phyloP scores from a whole-genome alignment of 2,113 vertebrate genomes.

The Equus przewalskii region DNA sequence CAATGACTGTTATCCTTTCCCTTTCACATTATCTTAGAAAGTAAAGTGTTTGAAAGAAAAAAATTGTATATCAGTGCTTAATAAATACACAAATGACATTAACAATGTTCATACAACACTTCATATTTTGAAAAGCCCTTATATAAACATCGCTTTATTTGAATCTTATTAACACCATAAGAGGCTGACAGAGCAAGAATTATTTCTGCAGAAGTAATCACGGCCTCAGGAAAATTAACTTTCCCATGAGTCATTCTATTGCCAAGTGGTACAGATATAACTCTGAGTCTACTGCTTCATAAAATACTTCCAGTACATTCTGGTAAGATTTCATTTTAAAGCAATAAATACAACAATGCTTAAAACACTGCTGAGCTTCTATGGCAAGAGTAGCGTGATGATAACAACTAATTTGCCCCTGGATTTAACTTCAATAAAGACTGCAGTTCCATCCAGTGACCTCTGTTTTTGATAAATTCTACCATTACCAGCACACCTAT shows the following conservation, averaged over 20 bases:
- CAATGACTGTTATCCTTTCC: background rate
- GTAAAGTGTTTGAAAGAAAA: conserved; percentile 15
- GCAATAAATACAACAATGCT: conserved; percentile 31
- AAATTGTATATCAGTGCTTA: background rate
- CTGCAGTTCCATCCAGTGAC: background rate
- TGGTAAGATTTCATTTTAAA: conserved; percentile 37
- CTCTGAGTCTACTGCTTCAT: background rate
- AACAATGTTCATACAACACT: background rate
- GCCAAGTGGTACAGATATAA: background rate
- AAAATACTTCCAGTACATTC: background rate
- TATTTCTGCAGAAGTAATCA: background rate
- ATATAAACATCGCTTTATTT: background rate
- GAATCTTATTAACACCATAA: background rate
- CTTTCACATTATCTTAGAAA: conserved; percentile 24
- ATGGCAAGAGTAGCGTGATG: background rate
- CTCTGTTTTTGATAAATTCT: background rate
- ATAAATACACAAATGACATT: conserved; percentile 8
- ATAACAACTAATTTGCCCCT: background rate
- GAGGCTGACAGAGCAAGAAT: background rate
- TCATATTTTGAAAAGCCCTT: background rate
- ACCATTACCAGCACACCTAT: background rate
- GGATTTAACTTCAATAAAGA: background rate
- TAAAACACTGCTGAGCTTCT: background rate
- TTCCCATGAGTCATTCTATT: background rate
- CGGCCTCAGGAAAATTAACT: background rate